Evolutionary conservation across 2,113 vertebrate genomes (phyloP).

Genomic region (Neofelis nebulosa): DNA sequence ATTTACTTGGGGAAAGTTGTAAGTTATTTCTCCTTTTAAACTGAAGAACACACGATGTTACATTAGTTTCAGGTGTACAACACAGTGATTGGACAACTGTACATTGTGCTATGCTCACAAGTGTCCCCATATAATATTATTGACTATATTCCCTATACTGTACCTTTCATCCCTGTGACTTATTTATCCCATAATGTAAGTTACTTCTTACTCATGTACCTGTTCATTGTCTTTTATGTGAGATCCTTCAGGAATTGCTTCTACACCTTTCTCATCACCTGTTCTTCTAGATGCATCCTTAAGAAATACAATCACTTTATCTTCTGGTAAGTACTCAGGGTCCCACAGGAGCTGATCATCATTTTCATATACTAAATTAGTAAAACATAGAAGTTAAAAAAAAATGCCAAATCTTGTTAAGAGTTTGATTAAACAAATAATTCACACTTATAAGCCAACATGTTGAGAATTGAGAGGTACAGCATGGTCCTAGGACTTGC

Average conservation of each 20-base stretch:
- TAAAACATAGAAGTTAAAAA: constrained; percentile 19
- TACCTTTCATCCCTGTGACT: not conserved
- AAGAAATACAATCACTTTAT: constrained; percentile 95
- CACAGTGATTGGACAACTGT: not conserved
- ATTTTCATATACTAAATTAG: constrained; percentile 93
- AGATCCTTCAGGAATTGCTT: constrained; percentile 95
- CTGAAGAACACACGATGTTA: not conserved
- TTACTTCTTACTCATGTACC: constrained; percentile 80
- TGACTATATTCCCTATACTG: not conserved
- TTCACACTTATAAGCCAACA: not conserved
- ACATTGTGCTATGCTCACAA: not conserved
- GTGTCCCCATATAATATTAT: not conserved
- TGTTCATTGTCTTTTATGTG: constrained; percentile 99
- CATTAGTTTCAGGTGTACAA: not conserved
- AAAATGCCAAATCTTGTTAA: not conserved
- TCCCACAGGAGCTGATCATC: constrained; percentile 99
- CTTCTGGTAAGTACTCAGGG: constrained; percentile 93
- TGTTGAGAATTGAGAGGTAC: not conserved
- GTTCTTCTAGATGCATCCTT: constrained; percentile 93
- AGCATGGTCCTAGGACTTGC: not conserved
- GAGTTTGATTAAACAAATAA: not conserved
- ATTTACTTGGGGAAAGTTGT: not conserved
- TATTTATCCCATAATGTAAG: not conserved
- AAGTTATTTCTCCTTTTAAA: not conserved
- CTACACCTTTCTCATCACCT: constrained; percentile 93